Percentiles rank a stretch among this genome's conserved stretches.
These are phyloP conservation scores for Thunnus maccoyii DNA, from an alignment of 2,113 vertebrate species.

Conservation along the genomic window DNA sequence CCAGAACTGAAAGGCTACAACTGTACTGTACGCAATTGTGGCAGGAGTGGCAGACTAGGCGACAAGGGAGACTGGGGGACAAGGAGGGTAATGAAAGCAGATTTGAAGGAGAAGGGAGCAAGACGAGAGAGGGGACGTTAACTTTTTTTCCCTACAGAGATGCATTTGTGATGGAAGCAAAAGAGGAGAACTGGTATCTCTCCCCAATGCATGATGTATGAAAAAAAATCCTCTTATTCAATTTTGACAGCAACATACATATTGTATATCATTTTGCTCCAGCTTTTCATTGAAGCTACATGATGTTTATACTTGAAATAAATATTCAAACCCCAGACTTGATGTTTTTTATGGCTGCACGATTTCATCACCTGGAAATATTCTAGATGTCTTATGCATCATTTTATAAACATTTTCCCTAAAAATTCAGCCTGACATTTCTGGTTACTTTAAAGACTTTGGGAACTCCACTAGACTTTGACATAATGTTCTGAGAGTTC, in stretches of 20 bases:
- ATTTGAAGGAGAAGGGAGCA: constrained; percentile 44
- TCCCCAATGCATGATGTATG: not conserved
- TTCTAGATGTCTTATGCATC: too few relatives aligned
- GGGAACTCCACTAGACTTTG: not conserved
- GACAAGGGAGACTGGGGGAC: constrained; percentile 59
- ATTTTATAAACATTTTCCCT: too few relatives aligned
- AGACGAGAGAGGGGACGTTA: constrained; percentile 6
- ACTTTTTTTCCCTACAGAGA: not conserved
- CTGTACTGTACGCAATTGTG: constrained; percentile 57
- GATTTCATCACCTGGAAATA: too few relatives aligned
- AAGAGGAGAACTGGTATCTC: constrained; percentile 12
- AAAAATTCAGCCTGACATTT: not conserved
- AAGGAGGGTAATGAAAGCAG: constrained; percentile 67
- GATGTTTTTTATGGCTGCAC: too few relatives aligned
- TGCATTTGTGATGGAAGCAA: constrained; percentile 7
- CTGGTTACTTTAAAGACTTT: constrained; percentile 4
- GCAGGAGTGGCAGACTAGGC: constrained; percentile 57
- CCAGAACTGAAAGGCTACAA: constrained; percentile 46
- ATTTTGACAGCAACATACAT: not conserved
- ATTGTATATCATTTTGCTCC: not conserved
- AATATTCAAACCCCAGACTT: too few relatives aligned
- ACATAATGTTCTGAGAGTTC: constrained; percentile 30
- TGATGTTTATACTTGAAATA: not conserved
- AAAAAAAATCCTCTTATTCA: not conserved
- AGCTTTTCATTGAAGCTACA: not conserved